These are phyloP conservation scores for Carabus problematicus DNA, from an alignment of 2,888 invertebrate species.

Conservation along the genomic window DNA sequence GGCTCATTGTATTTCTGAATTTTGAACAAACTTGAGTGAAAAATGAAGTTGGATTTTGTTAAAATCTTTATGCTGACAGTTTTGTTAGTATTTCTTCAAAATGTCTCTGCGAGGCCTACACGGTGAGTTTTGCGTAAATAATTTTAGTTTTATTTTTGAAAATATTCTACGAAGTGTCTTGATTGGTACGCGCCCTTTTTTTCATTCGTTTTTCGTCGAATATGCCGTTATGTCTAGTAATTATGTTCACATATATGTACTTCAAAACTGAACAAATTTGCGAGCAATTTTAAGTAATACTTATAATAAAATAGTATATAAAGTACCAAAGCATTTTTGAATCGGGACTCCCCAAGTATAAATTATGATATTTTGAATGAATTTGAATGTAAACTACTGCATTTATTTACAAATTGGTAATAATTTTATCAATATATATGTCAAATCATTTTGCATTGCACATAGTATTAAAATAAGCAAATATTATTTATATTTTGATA, in stretches of 20 bases:
- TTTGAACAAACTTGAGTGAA: background rate
- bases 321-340: background rate
- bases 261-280: background rate
- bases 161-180: background rate
- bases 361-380: too few species aligned
- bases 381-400: too few species aligned
- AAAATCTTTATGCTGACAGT: background rate
- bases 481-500: too few species aligned
- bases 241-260: too few species aligned
- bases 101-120: background rate
- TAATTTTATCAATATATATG: too few species aligned
- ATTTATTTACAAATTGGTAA: too few species aligned
- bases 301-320: background rate
- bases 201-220: background rate
- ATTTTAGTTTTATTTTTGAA: background rate
- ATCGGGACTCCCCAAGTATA: background rate
- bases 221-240: background rate
- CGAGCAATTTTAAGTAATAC: background rate
- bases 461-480: too few species aligned
- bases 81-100: background rate
- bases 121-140: conserved; percentile 2
- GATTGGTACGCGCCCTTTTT: background rate
- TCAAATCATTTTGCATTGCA: too few species aligned
- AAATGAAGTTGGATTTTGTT: conserved; percentile 2
- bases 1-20: too few species aligned